Evolutionary conservation across 2,113 vertebrate genomes (phyloP).

Genomic region (Stegostoma tigrinum): DNA sequence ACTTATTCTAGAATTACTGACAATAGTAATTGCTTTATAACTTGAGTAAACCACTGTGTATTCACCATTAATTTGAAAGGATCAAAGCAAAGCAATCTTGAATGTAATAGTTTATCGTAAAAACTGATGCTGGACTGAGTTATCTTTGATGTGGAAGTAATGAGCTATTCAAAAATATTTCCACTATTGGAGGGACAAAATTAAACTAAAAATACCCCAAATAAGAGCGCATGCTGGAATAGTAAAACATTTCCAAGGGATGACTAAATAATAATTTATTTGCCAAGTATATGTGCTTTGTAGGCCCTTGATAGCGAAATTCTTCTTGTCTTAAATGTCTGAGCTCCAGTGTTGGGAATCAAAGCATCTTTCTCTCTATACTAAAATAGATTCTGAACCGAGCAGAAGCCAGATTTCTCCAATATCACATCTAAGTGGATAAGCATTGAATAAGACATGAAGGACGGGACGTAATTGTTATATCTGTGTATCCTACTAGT

Average conservation of each 20-base stretch:
- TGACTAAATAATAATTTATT: not conserved
- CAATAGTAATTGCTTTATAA: not conserved
- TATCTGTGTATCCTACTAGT: not conserved
- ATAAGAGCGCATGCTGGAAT: not conserved
- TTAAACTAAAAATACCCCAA: not conserved
- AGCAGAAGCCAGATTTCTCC: not conserved
- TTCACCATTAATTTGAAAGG: not conserved
- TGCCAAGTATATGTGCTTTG: not conserved
- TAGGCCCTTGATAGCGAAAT: not conserved
- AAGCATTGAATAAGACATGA: constrained; percentile 19
- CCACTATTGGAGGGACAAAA: not conserved
- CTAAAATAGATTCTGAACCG: not conserved
- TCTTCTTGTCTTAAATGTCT: not conserved
- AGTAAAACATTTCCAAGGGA: not conserved
- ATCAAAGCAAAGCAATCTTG: not conserved
- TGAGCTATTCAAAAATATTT: not conserved
- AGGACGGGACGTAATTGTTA: not conserved
- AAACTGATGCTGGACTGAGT: not conserved
- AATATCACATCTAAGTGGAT: not conserved
- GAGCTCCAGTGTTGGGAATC: not conserved
- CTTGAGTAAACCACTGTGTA: not conserved
- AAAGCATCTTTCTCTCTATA: not conserved
- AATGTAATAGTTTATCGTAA: not conserved
- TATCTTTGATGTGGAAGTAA: not conserved
- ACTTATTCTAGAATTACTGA: not conserved